Percentiles rank a stretch among this genome's conserved stretches.
These are phyloP conservation scores for Eriocheir sinensis DNA, from an alignment of 1,140 invertebrate genomes.

Conservation along the genomic window DNA sequence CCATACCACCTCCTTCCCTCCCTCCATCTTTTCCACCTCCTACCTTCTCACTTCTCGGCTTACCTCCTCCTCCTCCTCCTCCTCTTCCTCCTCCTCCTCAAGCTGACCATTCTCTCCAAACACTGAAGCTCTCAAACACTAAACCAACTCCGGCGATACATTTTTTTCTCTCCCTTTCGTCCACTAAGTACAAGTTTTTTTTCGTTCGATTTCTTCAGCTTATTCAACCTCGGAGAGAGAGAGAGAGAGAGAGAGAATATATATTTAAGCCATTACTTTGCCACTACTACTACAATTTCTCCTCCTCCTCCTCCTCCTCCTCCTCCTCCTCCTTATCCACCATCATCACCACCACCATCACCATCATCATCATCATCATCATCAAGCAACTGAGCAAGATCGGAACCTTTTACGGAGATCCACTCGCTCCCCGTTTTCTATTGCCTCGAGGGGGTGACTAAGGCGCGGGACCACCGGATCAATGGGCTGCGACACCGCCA, in stretches of 20 bases:
- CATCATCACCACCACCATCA: background rate
- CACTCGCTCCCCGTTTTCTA: slow-evolving; percentile 9
- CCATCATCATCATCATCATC: background rate
- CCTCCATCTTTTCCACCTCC: background rate
- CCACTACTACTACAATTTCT: too few relatives aligned
- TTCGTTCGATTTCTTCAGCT: background rate
- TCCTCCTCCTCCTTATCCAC: background rate
- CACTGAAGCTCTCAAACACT: background rate
- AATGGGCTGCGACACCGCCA: background rate
- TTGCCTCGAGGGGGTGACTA: background rate
- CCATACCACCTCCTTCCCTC: background rate
- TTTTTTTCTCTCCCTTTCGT: background rate
- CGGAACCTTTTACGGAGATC: background rate
- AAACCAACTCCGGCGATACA: slow-evolving; percentile 2
- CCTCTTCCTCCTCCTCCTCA: background rate
- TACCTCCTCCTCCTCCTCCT: background rate
- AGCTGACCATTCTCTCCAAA: background rate
- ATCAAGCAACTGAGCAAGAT: slow-evolving; percentile 1
- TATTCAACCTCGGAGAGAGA: slow-evolving; percentile 3
- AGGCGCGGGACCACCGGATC: background rate
- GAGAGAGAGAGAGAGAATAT: slow-evolving; percentile 22
- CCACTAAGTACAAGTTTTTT: background rate
- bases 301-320: too few relatives aligned
- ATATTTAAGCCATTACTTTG: too few relatives aligned
- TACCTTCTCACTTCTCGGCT: background rate